Evolutionary conservation across 2,888 invertebrate species (phyloP), one percentile per base, ranked within the genome.

Genomic region (Meghimatium bilineatum): DNA sequence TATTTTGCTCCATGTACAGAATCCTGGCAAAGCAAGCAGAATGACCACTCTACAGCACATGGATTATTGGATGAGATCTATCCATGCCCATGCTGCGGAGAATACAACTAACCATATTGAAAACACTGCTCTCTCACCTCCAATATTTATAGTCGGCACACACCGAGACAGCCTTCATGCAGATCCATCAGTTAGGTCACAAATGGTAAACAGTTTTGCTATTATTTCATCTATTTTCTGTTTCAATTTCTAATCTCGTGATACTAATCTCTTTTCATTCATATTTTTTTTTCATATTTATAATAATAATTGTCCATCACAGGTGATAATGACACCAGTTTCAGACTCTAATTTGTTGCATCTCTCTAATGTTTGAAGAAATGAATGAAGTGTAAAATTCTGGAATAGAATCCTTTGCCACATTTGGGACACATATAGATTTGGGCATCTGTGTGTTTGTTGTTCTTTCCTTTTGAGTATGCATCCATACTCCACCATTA

Each of bases 81-180:
- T 93, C 36, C 92, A 92, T 87, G 89, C 89, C n/a, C 92, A 93
- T 85, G 90, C 92, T 23, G 92, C 93, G 23, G 89, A 91, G 63
- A 91, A 90, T 79, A 88, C 88, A 0, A 88, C 86, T 10, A 89
- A 87, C 56, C 86, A 86, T 56, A 85, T 10, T 8, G 90, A 90
- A 80, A 90, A 89, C 86, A 90, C 85, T 8, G 88, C 88, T 14
- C 88, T 92, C 80, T 92, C 93, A 32, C 94, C 94, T 6, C 93
- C 93, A n/a, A 91, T 94, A 56, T 90, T 94, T 75, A 89, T 94
- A 52, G 93, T 94, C 23, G 94, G 94, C 5, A 93, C 93, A 0
- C 93, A 94, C 86, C 89, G 92, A 56, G 90, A 92, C 84, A 90
- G 91, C 74, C 89, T 94, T 26, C 87, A 90, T 85, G 82, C 87